Percentiles rank a stretch among this genome's conserved stretches.
phyloP scores from a whole-genome alignment of 2,888 invertebrate genomes.

The Acronicta alni region DNA sequence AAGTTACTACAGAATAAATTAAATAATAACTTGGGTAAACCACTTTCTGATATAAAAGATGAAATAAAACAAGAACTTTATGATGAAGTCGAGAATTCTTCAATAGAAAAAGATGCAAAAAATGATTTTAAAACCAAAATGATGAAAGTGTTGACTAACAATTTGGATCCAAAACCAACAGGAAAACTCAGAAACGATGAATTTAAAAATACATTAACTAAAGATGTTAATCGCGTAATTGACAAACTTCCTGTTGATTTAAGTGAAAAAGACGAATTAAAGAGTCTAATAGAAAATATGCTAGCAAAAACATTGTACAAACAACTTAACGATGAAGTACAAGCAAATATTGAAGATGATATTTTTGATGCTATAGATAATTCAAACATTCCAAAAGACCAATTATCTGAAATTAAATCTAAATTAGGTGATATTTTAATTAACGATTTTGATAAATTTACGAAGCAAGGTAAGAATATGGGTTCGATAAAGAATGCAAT shows the following conservation, averaged over 20 bases:
- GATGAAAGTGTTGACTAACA: conserved; percentile 2
- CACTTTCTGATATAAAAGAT: background rate
- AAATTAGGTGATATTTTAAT: background rate
- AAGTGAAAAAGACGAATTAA: conserved; percentile 7
- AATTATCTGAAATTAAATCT: background rate
- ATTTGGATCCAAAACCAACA: conserved; percentile 7
- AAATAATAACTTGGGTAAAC: conserved; percentile 5
- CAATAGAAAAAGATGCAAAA: conserved; percentile 9
- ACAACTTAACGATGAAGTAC: conserved; percentile 10
- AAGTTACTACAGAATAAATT: conserved; percentile 3
- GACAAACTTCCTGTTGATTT: background rate
- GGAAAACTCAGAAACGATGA: background rate
- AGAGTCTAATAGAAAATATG: conserved; percentile 11
- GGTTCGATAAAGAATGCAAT: conserved; percentile 2
- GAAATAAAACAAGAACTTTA: conserved; percentile 14
- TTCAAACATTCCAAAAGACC: background rate
- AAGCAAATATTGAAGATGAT: conserved; percentile 12
- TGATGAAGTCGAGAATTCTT: conserved; percentile 11
- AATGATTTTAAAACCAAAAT: conserved; percentile 7
- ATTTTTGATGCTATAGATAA: conserved; percentile 20
- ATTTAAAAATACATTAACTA: conserved; percentile 4
- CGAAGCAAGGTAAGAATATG: background rate
- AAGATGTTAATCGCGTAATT: conserved; percentile 6
- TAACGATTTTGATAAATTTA: background rate
- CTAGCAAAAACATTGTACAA: conserved; percentile 6